Evolutionary conservation across 2,797 vertebrate species (phyloP), one percentile per base, ranked within the genome.

Genomic region (Gymnoscopelus braueri): DNA sequence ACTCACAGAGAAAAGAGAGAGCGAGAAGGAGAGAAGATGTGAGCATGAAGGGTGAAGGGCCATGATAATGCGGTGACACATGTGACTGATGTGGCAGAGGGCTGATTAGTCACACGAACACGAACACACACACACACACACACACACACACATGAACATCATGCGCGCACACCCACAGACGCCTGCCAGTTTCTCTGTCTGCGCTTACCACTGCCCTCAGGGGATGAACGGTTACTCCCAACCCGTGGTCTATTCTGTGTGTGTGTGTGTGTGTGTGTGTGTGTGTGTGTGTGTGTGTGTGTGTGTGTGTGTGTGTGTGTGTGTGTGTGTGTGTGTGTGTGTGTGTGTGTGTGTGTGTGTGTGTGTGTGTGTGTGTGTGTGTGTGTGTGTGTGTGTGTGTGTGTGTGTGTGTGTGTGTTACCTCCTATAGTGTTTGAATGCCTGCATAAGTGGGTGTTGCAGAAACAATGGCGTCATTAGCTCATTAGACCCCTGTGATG

Each of bases 401-500:
- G 15, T 53, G n/a, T 19, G 3, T n/a, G n/a, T n/a, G n/a, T n/a
- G n/a, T n/a, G n/a, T n/a, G n/a, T n/a, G n/a, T n/a, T n/a, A 6
- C n/a, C 15, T 54, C 19, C 19, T 19, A 14, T 6, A 19, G 15
- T n/a, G 26, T 13, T 11, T 8, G 51, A 35, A 14, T 14, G 58
- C 44, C 10, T 53, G 19, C n/a, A 5, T 13, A 51, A 53, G 26
- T 52, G 56, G 19, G 62, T 9, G 56, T 57, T 54, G 9, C 50
- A 47, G 32, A 65, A 57, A 65, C 69, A 67, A 61, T 72, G 56
- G 63, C 39, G 24, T 56, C 51, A 62, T 67, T 67, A 62, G 55
- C 47, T 24, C 47, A 57, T 64, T 50, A n/a, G 15, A 44, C 14
- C 10, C 39, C 26, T n/a, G 14, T 7, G 2, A 3, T 44, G 39